Evolutionary conservation across 2,888 invertebrate species (phyloP), one percentile per base, ranked within the genome.

Genomic region (Halictus ligatus): DNA sequence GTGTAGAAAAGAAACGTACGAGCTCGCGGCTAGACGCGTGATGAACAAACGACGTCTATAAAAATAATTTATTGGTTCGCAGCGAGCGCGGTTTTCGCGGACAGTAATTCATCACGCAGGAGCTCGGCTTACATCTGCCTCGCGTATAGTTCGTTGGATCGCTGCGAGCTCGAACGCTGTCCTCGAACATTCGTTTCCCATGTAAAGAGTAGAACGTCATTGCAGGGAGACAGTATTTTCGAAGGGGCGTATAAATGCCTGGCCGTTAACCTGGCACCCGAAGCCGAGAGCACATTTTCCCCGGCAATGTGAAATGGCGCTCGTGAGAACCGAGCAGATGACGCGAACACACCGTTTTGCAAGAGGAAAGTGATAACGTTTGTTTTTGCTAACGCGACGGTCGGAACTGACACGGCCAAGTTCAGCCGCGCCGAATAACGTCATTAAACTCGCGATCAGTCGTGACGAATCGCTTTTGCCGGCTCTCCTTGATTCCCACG

Each of bases 291-390:
- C 48, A 40, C 69, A 72, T 72, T 77, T 81, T 81, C 48, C 69
- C n/a, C 6, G 15, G 12, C 13, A 25, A 13, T 25, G 60, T 60
- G 25, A 6, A 60, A 60, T 25, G 13, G 3, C 40, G 64, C 64
- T 15, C 73, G 80, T 76, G 83, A 83, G 83, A 76, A 83, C 12
- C 72, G 15, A 13, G 12, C 83, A 82, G 83, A 64, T 75, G 83
- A 83, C 81, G 58, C 21, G 74, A 60, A 29, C 67, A 54, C 80
- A 58, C 80, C 80, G 54, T 79, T 58, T 69, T 15, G 2, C 46
- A 25, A 25, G 75, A 10, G 18, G 48, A 35, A 29, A 29, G 29
- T 50, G 50, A 35, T 50, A 46, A 29, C 73, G 73, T 50, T 48
- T 21, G 25, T 21, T 50, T 29, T 18, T 50, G 50, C 46, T 18